phyloP scores from a whole-genome alignment of 2,797 vertebrate genomes.

The Cirrhinus mrigala region DNA sequence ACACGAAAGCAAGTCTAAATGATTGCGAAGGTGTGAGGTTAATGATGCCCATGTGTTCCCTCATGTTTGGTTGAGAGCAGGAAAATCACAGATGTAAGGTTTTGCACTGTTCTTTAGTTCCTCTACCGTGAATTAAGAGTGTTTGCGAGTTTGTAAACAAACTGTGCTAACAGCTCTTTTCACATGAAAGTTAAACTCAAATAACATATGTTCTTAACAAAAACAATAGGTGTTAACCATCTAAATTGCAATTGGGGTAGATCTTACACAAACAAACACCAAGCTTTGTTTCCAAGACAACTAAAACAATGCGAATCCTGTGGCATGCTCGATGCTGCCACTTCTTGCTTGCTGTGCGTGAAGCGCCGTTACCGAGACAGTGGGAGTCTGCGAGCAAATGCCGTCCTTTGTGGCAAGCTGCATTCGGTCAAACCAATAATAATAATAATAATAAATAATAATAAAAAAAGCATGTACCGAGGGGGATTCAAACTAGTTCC shows the following conservation, averaged over 20 bases:
- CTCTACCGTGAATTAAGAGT: slow-evolving; percentile 80
- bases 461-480: slow-evolving; percentile 39
- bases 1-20: slow-evolving; percentile 51
- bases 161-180: slow-evolving; percentile 78
- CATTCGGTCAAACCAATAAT: slow-evolving; percentile 44
- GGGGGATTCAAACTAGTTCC: slow-evolving; percentile 62
- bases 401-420: slow-evolving; percentile 26
- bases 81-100: slow-evolving; percentile 73
- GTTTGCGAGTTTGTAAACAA: slow-evolving; percentile 83
- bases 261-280: slow-evolving; percentile 85
- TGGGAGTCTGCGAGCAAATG: slow-evolving; percentile 66
- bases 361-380: slow-evolving; percentile 78
- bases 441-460: neutral
- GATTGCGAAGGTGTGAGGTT: slow-evolving; percentile 60
- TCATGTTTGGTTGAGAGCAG: slow-evolving; percentile 62
- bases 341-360: slow-evolving; percentile 76
- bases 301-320: slow-evolving; percentile 84
- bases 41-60: slow-evolving; percentile 59
- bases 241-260: slow-evolving; percentile 82
- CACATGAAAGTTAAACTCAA: slow-evolving; percentile 82
- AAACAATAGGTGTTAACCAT: slow-evolving; percentile 83
- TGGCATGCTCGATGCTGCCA: slow-evolving; percentile 73
- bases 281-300: slow-evolving; percentile 86
- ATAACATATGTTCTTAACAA: slow-evolving; percentile 84
- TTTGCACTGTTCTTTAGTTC: slow-evolving; percentile 82